Conservation (phyloP, 1,140 invertebrate genomes). For the Uloborus diversus region DNA sequence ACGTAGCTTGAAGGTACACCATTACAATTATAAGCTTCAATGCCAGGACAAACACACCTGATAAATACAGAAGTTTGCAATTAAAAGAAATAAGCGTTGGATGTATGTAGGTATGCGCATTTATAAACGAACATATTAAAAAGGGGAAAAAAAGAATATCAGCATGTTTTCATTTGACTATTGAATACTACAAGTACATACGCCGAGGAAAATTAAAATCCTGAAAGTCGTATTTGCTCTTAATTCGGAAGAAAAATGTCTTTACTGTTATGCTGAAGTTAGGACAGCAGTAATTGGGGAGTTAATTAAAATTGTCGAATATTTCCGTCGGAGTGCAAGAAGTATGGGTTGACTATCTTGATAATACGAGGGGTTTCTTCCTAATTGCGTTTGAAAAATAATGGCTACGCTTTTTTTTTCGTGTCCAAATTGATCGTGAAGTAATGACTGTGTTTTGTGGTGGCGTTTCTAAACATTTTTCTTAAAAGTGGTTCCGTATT, state of each 20-base stretch:
- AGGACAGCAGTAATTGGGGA: constrained; percentile 55
- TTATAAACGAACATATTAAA: constrained; percentile 55
- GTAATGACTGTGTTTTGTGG: constrained; percentile 1
- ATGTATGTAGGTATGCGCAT: constrained; percentile 24
- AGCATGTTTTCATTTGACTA: constrained; percentile 53
- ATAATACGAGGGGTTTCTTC: constrained; percentile 38
- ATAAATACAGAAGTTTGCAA: constrained; percentile 49
- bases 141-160: constrained; percentile 10
- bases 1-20: not conserved
- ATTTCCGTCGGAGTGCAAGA: constrained; percentile 34
- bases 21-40: constrained; percentile 48
- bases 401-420: constrained; percentile 19
- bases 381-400: constrained; percentile 38
- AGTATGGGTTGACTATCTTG: constrained; percentile 27
- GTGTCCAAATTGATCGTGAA: not conserved
- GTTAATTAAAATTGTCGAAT: constrained; percentile 57
- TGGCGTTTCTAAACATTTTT: not conserved
- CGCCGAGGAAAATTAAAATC: constrained; percentile 53
- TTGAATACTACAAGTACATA: constrained; percentile 52
- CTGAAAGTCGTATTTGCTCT: constrained; percentile 49
- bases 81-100: constrained; percentile 53
- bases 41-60: constrained; percentile 44
- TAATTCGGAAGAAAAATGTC: constrained; percentile 54
- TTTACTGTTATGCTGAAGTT: constrained; percentile 36
- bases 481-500: too few species aligned